Base-by-base conservation (phyloP, 2,113 vertebrate species). In the Notechis scutatus region DNA sequence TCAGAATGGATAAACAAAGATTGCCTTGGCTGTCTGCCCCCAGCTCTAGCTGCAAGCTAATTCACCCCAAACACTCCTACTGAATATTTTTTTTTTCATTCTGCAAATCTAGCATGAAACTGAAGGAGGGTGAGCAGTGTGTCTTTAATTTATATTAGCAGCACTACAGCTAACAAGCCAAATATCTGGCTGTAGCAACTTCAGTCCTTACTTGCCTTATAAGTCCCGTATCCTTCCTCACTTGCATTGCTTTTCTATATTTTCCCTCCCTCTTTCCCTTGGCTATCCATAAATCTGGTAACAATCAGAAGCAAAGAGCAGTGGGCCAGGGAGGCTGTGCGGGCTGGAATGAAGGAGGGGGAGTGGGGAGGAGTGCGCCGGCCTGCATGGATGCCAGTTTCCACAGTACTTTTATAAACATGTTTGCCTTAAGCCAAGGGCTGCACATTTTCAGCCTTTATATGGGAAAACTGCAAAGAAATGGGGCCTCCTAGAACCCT, bases 371-470 rank as follows among this genome's bases (percentile, higher is more conserved):
- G 10, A 14, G 89, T 85, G 90, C 52, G 18, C 34, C 69, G 50
- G 88, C 29, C 55, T 86, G 55, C 42, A 9, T 26, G 26, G 42
- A 47, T 92, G 93, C 91, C 93, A 93, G 81, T 26, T 64, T 93
- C 90, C 94, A 87, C 95, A 95, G 93, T 10, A 92, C 87, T 97
- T 96, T 96, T 97, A 94, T 97, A 98, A 98, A 98, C 97, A 98
- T 96, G 8, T 94, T 96, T 89, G 96, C 96, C 96, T 96, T 95
- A 96, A 96, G 95, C 96, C 97, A 92, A 93, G 87, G 95, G 90
- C 56, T 90, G 97, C 97, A 97, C 98, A 97, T 98, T 96, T 56
- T 92, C 97, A 97, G 96, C 92, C 98, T 98, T 98, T 98, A 98
- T 98, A 98, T 98, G 98, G 98, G 97, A 98, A 98, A 97, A 95